Percentiles rank a stretch among this genome's conserved stretches.
Conservation (phyloP, 1,140 invertebrate genomes). For the Papilio polytes region DNA sequence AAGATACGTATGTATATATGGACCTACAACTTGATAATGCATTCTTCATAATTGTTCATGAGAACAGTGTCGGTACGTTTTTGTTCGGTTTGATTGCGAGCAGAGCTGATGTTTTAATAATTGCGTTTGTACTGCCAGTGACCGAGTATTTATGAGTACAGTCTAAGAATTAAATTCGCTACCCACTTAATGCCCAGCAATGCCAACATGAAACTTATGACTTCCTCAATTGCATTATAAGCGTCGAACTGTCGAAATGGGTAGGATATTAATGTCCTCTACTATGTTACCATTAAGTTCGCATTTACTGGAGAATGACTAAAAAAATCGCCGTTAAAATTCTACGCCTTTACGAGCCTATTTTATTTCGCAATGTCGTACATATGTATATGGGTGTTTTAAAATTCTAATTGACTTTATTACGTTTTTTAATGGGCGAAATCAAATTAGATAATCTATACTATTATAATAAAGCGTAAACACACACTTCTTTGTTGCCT, state of each 20-base stretch:
- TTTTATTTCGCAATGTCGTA: constrained; percentile 1
- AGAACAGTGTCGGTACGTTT: constrained; percentile 8
- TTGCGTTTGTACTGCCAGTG: constrained; percentile 3
- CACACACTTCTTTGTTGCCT: no score
- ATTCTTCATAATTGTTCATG: constrained; percentile 15
- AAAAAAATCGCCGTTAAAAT: constrained; percentile 2
- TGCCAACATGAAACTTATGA: neutral
- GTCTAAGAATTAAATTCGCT: neutral
- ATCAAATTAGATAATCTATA: no score
- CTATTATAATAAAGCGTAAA: no score
- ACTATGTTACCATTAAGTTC: neutral
- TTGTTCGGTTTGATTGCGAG: constrained; percentile 11
- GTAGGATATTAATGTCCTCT: neutral
- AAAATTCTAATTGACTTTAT: constrained; percentile 17
- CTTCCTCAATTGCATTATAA: neutral
- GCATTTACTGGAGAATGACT: neutral
- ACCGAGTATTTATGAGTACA: neutral
- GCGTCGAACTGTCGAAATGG: neutral
- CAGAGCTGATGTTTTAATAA: constrained; percentile 32
- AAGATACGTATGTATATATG: constrained; percentile 6
- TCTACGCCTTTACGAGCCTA: neutral
- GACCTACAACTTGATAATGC: neutral
- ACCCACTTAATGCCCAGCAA: neutral
- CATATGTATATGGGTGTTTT: neutral
- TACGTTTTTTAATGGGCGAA: constrained; percentile 24